Evolutionary conservation across 2,113 vertebrate species (phyloP), one percentile per base, ranked within the genome.

Genomic region (Thamnophis sirtalis): DNA sequence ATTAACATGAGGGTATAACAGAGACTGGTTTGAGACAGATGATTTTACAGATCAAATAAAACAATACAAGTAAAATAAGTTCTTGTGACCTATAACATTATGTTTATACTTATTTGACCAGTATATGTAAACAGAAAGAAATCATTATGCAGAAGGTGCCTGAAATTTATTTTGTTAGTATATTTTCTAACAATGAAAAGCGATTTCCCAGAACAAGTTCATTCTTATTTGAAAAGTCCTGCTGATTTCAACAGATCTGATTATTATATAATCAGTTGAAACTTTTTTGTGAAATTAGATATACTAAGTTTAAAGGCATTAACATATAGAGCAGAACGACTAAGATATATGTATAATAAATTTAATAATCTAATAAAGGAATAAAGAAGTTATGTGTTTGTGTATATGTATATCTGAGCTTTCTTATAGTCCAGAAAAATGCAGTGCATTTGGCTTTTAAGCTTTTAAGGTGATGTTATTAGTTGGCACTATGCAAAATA

Each of bases 241-340:
- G 21, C 15, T 33, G 50, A 56, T 55, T 90, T 85, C 73, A 90
- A n/a, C 38, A 43, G 53, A 1, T 10, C 24, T 80, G 73, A 80
- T 80, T 43, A 38, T 80, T 43, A 21, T 80, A 80, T 21, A 5
- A 19, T 80, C 17, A 43, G 3, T 43, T 80, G 17, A 80, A 80
- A 43, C 6, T 80, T 38, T 80, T 80, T 19, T 80, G 73, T 21
- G n/a, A 33, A 43, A 33, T 80, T 80, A 21, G 73, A 80, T 43
- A 21, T 80, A 19, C 17, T 80, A 43, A 38, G 68, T 80, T 80
- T n/a, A 73, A 38, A 38, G 5, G 68, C 2, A 1, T 80, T 80
- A 38, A 80, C 28, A 58, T 92, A 73, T 19, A 91, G 43, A 94
- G 90, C 92, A 94, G n/a, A 91, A 26, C 24, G 54, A 93, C 88